Percentiles rank a stretch among this genome's conserved stretches.
phyloP scores from a whole-genome alignment of 2,888 invertebrate species.

The Melipona bicolor region DNA sequence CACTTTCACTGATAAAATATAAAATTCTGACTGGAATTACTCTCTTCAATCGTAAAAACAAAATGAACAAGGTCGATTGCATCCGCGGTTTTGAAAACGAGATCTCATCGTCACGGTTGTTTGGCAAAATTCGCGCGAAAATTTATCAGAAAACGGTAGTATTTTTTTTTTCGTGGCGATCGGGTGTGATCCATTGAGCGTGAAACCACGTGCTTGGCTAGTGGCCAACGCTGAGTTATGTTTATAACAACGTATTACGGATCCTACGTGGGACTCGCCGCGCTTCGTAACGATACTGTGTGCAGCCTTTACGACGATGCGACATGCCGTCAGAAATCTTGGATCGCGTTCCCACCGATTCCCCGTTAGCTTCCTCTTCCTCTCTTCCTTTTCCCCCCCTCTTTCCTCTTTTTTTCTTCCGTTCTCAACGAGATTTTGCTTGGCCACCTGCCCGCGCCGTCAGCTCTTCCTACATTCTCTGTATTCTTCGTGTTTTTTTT shows the following conservation, averaged over 20 bases:
- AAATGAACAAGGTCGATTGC: not conserved
- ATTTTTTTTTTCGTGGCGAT: conserved; percentile 15
- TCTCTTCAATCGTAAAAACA: not conserved
- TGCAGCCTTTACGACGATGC: conserved; percentile 50
- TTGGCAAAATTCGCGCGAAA: not conserved
- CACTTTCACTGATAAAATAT: too few species aligned
- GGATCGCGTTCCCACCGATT: conserved; percentile 44
- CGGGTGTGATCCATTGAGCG: conserved; percentile 69
- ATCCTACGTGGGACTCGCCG: conserved; percentile 63
- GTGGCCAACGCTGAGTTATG: conserved; percentile 75
- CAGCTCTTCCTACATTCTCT: conserved; percentile 42
- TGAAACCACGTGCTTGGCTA: conserved; percentile 79
- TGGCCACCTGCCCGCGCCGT: conserved; percentile 56
- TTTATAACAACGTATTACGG: conserved; percentile 73
- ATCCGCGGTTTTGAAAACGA: conserved; percentile 4
- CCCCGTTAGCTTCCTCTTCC: conserved; percentile 33
- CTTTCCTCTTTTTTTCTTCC: not conserved
- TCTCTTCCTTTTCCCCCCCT: conserved; percentile 2
- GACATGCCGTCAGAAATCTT: conserved; percentile 55
- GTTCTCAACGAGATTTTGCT: conserved; percentile 27
- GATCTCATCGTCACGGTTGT: not conserved
- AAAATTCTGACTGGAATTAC: too few species aligned
- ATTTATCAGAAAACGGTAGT: conserved; percentile 33
- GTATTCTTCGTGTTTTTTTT: conserved; percentile 39
- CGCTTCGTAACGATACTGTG: conserved; percentile 71